Conservation (phyloP, 1,140 invertebrate genomes). For the Periplaneta americana region DNA sequence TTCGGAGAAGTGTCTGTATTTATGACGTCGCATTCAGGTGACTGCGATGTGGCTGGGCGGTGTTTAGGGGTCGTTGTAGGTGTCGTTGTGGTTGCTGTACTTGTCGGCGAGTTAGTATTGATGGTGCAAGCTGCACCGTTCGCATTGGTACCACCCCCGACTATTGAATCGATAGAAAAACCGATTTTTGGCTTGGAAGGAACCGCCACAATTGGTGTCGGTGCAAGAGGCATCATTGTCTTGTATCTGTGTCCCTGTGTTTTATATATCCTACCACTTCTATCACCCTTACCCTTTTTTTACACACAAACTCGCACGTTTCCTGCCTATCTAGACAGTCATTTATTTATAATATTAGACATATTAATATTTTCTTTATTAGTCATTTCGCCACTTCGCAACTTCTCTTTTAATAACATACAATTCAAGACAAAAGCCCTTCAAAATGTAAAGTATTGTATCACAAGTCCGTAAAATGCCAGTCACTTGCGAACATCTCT, state of each 20-base stretch:
- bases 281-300: too few species aligned
- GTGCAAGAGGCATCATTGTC: slow-evolving; percentile 85
- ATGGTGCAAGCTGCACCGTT: slow-evolving; percentile 19
- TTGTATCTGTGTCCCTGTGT: background rate
- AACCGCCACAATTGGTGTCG: slow-evolving; percentile 76
- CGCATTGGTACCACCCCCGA: slow-evolving; percentile 52
- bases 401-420: too few species aligned
- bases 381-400: too few species aligned
- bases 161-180: slow-evolving; percentile 92
- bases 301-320: too few species aligned
- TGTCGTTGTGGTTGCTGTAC: slow-evolving; percentile 25
- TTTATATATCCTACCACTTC: background rate
- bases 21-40: slow-evolving; percentile 24
- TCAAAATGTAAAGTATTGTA: background rate
- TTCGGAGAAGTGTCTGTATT: slow-evolving; percentile 27
- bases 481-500: background rate
- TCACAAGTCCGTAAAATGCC: background rate
- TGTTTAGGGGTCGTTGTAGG: background rate
- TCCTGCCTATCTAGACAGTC: too few species aligned
- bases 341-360: too few species aligned
- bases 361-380: too few species aligned
- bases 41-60: slow-evolving; percentile 25
- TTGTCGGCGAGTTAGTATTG: background rate
- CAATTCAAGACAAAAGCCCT: too few species aligned
- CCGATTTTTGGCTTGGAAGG: slow-evolving; percentile 87